phyloP scores from a whole-genome alignment of 2,113 vertebrate genomes.

The Channa maculata region DNA sequence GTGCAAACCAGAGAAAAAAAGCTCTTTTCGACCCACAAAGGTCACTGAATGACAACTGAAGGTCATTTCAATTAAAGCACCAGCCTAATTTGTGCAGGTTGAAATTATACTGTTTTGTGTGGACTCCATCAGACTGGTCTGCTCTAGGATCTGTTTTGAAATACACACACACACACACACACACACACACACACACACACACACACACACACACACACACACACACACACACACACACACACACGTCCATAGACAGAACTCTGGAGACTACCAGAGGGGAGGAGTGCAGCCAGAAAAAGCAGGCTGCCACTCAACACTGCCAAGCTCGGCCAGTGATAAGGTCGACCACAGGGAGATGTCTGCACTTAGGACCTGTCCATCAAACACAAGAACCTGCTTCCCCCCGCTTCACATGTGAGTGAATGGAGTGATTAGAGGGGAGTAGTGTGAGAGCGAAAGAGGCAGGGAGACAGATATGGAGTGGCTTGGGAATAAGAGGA shows the following conservation, averaged over 20 bases:
- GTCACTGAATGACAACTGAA: conserved; percentile 33
- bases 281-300: conserved; percentile 69
- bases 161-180: conserved; percentile 19
- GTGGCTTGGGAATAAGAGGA: conserved; percentile 55
- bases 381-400: conserved; percentile 73
- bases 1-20: conserved; percentile 25
- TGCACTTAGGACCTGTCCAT: conserved; percentile 76
- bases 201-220: conserved; percentile 11
- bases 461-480: conserved; percentile 60
- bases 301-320: conserved; percentile 70
- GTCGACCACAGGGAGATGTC: conserved; percentile 66
- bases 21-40: conserved; percentile 15
- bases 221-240: conserved; percentile 25
- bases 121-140: conserved; percentile 31
- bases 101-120: conserved; percentile 44
- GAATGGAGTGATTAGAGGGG: conserved; percentile 63
- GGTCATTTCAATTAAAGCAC: conserved; percentile 44
- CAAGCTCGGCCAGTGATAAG: conserved; percentile 70
- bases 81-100: conserved; percentile 38
- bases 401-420: conserved; percentile 58
- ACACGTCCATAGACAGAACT: conserved; percentile 13
- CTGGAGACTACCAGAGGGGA: conserved; percentile 58
- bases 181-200: conserved; percentile 25
- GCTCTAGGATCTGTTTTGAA: background rate
- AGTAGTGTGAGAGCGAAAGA: conserved; percentile 46